phyloP scores from a whole-genome alignment of 53 echinoderm and acorn worm genomes.

The Echinarachnius parma region DNA sequence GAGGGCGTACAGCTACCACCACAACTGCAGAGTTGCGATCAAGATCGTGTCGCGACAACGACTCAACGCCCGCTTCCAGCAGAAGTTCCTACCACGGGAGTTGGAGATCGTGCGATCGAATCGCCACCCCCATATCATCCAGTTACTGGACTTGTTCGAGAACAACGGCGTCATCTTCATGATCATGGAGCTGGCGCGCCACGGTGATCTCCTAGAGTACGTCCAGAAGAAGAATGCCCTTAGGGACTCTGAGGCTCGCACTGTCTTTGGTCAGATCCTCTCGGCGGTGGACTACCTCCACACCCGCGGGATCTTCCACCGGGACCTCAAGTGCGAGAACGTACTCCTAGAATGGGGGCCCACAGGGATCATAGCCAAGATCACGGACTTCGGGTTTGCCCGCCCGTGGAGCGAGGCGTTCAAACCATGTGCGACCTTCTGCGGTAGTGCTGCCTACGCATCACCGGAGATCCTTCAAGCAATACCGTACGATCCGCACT shows the following conservation, averaged over 20 bases:
- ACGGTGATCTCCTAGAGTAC: constrained; percentile 76
- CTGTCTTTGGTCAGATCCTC: constrained; percentile 74
- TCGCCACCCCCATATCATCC: constrained; percentile 67
- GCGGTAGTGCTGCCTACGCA: constrained; percentile 91
- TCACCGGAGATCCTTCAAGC: constrained; percentile 84
- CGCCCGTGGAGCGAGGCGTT: constrained; percentile 79
- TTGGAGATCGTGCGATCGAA: constrained; percentile 58
- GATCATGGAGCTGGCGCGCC: constrained; percentile 75
- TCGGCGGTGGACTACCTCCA: constrained; percentile 80
- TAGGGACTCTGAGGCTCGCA: constrained; percentile 45
- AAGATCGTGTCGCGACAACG: constrained; percentile 75
- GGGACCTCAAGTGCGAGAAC: constrained; percentile 93
- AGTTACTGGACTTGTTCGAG: constrained; percentile 55
- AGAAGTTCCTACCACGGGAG: constrained; percentile 86
- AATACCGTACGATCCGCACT: constrained; percentile 79
- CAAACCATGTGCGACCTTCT: constrained; percentile 74
- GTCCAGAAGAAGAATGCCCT: constrained; percentile 66
- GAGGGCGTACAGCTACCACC: constrained; percentile 47
- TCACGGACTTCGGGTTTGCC: constrained; percentile 90
- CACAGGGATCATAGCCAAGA: constrained; percentile 59
- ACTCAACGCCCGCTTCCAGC: constrained; percentile 67
- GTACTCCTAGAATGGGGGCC: constrained; percentile 66
- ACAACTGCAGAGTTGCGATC: constrained; percentile 59
- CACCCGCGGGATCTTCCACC: constrained; percentile 65
- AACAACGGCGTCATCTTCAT: constrained; percentile 66